Conservation (phyloP, 2,113 vertebrate species). For the Paedocypris sp. region DNA sequence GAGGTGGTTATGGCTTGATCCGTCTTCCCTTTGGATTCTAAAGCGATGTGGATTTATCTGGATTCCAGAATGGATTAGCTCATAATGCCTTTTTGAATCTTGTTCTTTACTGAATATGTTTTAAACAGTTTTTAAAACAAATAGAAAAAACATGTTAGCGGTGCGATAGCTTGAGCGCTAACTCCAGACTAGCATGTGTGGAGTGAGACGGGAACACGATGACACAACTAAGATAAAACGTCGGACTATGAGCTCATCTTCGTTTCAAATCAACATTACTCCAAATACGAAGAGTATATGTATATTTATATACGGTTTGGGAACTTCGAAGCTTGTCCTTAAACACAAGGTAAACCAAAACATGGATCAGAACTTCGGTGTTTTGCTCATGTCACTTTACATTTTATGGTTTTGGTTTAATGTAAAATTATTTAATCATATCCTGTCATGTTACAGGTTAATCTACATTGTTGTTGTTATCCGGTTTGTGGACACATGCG, state of each 20-base stretch:
- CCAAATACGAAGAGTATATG: not conserved
- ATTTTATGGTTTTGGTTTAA: no score
- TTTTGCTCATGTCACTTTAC: not conserved
- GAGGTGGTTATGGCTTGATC: not conserved
- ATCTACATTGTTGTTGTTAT: no score
- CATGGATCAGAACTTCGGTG: not conserved
- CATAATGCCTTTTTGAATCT: not conserved
- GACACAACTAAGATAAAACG: not conserved
- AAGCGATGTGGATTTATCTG: not conserved
- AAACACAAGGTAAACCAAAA: slow-evolving; percentile 3
- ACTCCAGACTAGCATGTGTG: slow-evolving; percentile 1
- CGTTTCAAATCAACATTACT: not conserved
- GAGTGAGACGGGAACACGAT: not conserved
- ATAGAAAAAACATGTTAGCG: slow-evolving; percentile 13
- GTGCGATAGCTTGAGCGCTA: slow-evolving; percentile 8
- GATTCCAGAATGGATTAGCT: not conserved
- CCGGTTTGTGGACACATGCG: no score
- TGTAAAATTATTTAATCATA: no score
- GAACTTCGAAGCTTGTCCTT: slow-evolving; percentile 7
- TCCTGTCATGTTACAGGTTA: no score
- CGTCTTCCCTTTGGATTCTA: not conserved
- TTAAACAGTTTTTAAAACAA: no score
- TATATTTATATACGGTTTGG: not conserved
- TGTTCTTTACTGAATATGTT: no score
- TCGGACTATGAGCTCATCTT: not conserved